phyloP scores from a whole-genome alignment of 2,888 invertebrate genomes.

The Tinea pellionella region DNA sequence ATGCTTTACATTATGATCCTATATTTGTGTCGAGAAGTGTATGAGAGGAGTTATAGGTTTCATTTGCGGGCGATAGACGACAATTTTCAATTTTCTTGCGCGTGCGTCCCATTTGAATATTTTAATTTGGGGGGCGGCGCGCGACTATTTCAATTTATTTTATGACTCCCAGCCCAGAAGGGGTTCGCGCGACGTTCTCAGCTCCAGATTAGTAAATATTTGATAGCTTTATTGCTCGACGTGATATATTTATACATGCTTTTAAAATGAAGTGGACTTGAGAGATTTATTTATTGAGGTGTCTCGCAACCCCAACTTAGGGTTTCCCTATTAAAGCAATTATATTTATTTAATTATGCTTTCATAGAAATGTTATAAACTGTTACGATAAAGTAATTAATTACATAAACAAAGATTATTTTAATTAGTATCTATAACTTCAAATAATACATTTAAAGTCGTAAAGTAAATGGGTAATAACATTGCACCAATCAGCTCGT shows the following conservation, averaged over 20 bases:
- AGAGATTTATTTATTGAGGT: slow-evolving; percentile 22
- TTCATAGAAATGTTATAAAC: background rate
- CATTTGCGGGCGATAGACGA: slow-evolving; percentile 70
- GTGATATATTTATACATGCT: slow-evolving; percentile 60
- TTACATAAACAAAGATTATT: background rate
- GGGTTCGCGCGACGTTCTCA: slow-evolving; percentile 58
- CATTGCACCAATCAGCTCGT: background rate
- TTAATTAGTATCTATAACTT: background rate
- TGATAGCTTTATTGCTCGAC: slow-evolving; percentile 66
- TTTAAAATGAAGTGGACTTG: slow-evolving; percentile 42
- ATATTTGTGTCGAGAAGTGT: background rate
- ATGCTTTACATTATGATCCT: background rate
- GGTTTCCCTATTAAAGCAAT: background rate
- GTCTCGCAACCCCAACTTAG: slow-evolving; percentile 3
- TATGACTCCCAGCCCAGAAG: slow-evolving; percentile 64
- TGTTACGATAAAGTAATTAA: background rate
- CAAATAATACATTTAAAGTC: background rate
- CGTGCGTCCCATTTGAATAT: slow-evolving; percentile 71
- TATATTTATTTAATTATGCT: background rate
- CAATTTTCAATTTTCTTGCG: slow-evolving; percentile 71
- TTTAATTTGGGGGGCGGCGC: slow-evolving; percentile 68
- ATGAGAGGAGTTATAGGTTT: slow-evolving; percentile 61
- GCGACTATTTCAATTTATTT: slow-evolving; percentile 71
- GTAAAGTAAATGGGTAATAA: background rate
- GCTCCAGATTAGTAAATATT: slow-evolving; percentile 69